These are phyloP conservation scores for Characodon lateralis DNA, from an alignment of 2,797 vertebrate genomes.

Conservation along the genomic window DNA sequence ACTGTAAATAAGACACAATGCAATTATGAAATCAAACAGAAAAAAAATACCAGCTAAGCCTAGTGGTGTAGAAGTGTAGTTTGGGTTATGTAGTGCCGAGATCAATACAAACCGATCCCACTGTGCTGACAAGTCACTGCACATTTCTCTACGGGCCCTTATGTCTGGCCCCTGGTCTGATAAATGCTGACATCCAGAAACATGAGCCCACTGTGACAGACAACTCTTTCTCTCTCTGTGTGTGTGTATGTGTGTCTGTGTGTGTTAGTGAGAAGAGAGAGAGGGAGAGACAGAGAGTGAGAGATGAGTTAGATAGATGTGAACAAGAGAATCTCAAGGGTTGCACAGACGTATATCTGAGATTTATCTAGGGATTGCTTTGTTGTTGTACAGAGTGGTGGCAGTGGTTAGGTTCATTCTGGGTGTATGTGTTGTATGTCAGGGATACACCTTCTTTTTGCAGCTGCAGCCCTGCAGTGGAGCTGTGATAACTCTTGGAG, in stretches of 20 bases:
- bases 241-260: conserved; percentile 19
- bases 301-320: conserved; percentile 40
- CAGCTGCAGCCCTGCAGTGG: conserved; percentile 39
- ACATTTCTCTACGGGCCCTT: conserved; percentile 59
- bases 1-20: not conserved
- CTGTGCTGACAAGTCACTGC: conserved; percentile 70
- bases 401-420: conserved; percentile 51
- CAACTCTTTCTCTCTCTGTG: conserved; percentile 19
- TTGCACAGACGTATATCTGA: conserved; percentile 40
- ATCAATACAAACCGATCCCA: conserved; percentile 70
- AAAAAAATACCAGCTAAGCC: not conserved
- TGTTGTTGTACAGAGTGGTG: conserved; percentile 36
- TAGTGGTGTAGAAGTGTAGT: conserved; percentile 33
- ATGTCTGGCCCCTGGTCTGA: conserved; percentile 66
- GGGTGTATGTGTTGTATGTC: conserved; percentile 45
- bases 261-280: conserved; percentile 3
- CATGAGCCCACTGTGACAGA: conserved; percentile 63
- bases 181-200: conserved; percentile 78
- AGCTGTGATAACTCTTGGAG: conserved; percentile 50
- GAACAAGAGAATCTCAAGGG: conserved; percentile 48
- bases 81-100: conserved; percentile 34
- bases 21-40: not conserved
- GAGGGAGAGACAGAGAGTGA: not conserved
- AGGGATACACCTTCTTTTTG: conserved; percentile 40
- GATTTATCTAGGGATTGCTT: conserved; percentile 53